A percentile compares a stretch with the other conserved stretches of the same genome.
These are phyloP conservation scores for Rhamphomyia laevipes DNA, from an alignment of 2,888 invertebrate species.

Conservation along the genomic window DNA sequence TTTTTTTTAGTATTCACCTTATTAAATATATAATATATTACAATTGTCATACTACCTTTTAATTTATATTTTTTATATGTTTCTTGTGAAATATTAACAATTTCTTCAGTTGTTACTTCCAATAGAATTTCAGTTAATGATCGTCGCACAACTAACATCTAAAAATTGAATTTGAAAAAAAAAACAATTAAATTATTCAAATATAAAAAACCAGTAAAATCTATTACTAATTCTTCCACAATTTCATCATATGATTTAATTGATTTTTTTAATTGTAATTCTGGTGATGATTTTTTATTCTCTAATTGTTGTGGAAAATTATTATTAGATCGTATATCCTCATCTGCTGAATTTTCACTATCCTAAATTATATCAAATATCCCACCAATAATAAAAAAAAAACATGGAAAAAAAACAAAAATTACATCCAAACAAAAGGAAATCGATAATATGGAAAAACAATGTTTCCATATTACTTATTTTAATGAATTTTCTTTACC, in stretches of 20 bases:
- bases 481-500: not conserved
- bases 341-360: constrained; percentile 26
- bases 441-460: constrained; percentile 4
- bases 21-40: constrained; percentile 6
- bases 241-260: constrained; percentile 13
- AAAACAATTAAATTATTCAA: constrained; percentile 2
- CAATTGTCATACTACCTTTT: constrained; percentile 59
- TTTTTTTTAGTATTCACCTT: not conserved
- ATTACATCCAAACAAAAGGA: constrained; percentile 8
- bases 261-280: not conserved
- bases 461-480: not conserved
- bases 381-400: not conserved
- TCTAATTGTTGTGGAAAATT: not conserved
- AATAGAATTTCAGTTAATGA: constrained; percentile 87
- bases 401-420: constrained; percentile 1
- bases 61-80: constrained; percentile 64
- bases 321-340: not conserved
- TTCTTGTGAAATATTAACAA: constrained; percentile 72
- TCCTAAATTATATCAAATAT: constrained; percentile 27
- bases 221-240: constrained; percentile 11
- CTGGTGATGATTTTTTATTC: not conserved
- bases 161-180: constrained; percentile 14
- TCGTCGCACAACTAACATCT: constrained; percentile 81
- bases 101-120: constrained; percentile 87
- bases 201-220: constrained; percentile 4